Base-by-base conservation (phyloP, 2,888 invertebrate genomes). In the Uloborus plumipes region DNA sequence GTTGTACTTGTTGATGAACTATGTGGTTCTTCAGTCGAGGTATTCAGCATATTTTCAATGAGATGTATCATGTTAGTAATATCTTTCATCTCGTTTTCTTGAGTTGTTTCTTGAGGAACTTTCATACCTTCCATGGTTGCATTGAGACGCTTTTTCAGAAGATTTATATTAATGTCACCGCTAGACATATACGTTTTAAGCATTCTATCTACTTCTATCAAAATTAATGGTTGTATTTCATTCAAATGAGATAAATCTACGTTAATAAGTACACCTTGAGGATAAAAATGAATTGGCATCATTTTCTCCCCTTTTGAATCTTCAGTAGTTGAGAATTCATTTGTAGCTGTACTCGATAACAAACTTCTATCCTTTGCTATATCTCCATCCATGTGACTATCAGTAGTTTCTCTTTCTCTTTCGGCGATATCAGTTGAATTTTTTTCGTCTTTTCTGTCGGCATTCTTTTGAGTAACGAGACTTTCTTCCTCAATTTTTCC, bases 221-320 rank as follows among this genome's bases (percentile, higher is more conserved):
- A 31, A 55, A 73, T 64, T 50, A 69, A 61, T 13, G 73, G 69
- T 2, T 73, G 79, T 31, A 79, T 67, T 73, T 79, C 67, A 47
- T 67, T 79, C 20, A 79, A 67, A 7, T 79, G 73, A n/a, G 67
- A 53, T 49, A 73, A 69, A 18, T 69, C 53, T 7, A 80, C 67
- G 39, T 69, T 80, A 18, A 80, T 26, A 53, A 80, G 80, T 15
- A 80, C 80, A 11, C 80, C 80, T 69, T 74, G 62, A 18, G 80
- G 73, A n/a, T 73, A 74, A 74, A 74, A 80, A 16, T 55, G 67
- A 18, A 80, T 16, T 14, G 80, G 67, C 74, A 74, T 69, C 16
- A 74, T n/a, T 47, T 61, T 62, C 11, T 39, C 39, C 3, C 11
- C 11, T 39, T 39, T 39, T 39, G 39, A 39, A 6, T 39, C 39